Evolutionary conservation across 2,113 vertebrate genomes (phyloP).

Genomic region (Daubentonia madagascariensis): DNA sequence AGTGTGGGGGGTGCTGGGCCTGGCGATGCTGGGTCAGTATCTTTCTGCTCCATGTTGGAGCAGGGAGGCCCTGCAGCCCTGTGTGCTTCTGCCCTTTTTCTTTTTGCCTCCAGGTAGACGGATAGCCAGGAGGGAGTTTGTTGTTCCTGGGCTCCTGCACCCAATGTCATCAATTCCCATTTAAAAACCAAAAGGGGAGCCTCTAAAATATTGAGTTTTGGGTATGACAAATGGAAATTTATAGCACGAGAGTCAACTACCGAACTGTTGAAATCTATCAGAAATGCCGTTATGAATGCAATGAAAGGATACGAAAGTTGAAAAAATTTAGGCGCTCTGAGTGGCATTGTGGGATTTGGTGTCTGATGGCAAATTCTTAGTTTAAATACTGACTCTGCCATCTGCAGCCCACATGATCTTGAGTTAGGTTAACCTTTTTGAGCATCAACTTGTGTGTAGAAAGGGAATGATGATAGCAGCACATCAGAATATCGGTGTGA

Average conservation of each 20-base stretch:
- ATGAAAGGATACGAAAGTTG: conserved; percentile 18
- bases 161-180: not conserved
- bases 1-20: not conserved
- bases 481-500: not conserved
- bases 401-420: not conserved
- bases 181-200: conserved; percentile 34
- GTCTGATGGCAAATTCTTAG: not conserved
- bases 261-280: conserved; percentile 39
- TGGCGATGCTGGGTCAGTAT: rapidly evolving
- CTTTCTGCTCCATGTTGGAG: not conserved
- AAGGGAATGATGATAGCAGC: not conserved
- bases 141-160: not conserved
- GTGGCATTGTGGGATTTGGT: not conserved
- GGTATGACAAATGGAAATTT: conserved; percentile 65
- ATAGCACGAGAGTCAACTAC: conserved; percentile 8
- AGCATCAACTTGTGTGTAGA: not conserved
- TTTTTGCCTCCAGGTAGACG: not conserved
- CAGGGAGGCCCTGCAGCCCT: not conserved
- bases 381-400: not conserved
- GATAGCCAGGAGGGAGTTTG: not conserved
- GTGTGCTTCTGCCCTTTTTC: not conserved
- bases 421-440: not conserved
- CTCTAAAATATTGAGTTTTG: conserved; percentile 33
- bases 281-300: conserved; percentile 31
- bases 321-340: not conserved